Percentiles rank a stretch among this genome's conserved stretches.
These are phyloP conservation scores for Rhinogobius similis DNA, from an alignment of 2,113 vertebrate genomes.

Conservation along the genomic window DNA sequence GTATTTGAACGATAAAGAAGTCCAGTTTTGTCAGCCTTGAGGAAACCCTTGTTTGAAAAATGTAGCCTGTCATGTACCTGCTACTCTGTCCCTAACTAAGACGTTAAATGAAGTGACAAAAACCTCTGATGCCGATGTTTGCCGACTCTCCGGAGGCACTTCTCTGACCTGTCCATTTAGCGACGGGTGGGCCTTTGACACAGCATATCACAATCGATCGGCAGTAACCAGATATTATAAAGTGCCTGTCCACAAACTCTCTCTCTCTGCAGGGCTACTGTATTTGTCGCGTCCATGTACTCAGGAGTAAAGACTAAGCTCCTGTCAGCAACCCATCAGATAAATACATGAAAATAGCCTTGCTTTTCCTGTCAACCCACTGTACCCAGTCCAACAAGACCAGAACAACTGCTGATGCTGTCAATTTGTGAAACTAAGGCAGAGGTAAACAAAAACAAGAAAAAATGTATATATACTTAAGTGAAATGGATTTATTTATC, in stretches of 20 bases:
- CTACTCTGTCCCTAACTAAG: not conserved
- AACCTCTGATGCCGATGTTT: not conserved
- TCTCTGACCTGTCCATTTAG: slow-evolving; percentile 35
- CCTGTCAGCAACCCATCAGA: slow-evolving; percentile 32
- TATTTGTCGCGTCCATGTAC: slow-evolving; percentile 24
- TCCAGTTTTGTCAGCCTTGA: not conserved
- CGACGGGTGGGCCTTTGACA: slow-evolving; percentile 29
- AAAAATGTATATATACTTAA: not conserved
- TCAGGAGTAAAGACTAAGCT: slow-evolving; percentile 44
- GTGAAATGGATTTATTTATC: not conserved
- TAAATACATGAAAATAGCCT: slow-evolving; percentile 63
- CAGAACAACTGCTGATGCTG: slow-evolving; percentile 45
- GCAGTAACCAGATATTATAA: slow-evolving; percentile 46
- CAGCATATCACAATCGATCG: slow-evolving; percentile 44
- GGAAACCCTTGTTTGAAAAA: not conserved
- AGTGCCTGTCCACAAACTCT: slow-evolving; percentile 25
- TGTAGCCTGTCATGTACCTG: not conserved
- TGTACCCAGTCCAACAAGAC: slow-evolving; percentile 58
- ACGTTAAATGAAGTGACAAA: slow-evolving; percentile 6
- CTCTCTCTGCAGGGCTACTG: slow-evolving; percentile 32
- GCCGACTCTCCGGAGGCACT: slow-evolving; percentile 3
- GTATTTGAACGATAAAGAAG: not conserved
- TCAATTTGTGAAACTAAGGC: slow-evolving; percentile 18
- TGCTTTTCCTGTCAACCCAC: slow-evolving; percentile 35
- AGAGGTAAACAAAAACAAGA: not conserved